Base-by-base conservation (phyloP, 1,140 invertebrate species). In the Aphelinus certus region DNA sequence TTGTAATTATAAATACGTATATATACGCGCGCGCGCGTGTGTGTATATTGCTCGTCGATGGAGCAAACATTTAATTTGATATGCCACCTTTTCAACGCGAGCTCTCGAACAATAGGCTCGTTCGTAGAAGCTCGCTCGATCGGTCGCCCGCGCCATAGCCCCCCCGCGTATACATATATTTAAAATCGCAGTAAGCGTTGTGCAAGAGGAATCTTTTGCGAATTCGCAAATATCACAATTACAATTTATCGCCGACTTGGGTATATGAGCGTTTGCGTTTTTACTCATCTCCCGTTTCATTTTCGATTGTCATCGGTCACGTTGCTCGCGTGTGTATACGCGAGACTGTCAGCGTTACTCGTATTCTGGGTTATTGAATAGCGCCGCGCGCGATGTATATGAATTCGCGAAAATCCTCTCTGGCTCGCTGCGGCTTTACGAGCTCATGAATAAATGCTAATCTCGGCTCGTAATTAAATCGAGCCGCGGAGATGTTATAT, bases 201-300 rank as follows among this genome's bases (percentile, higher is more conserved):
- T 51, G 55, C 58, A 73, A 73, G 63, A 57, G 49, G 49, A 66
- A 66, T 66, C 62, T 58, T 58, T 51, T 42, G 43, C 26, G 63
- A 58, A 66, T 73, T 51, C 26, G 62, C 55, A 46, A 73, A 73
- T 73, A 73, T 58, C 65, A 49, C 71, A 58, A 65, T 65, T 58
- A 73, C 42, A 51, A 66, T 73, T 73, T 58, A 73, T 65, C 43
- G 71, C 26, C 26, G 5, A 9, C 43, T 60, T 26, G 26, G 26
- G 26, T 26, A 26, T 26, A 26, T 26, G 26, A 26, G 26, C 26
- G 26, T 26, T 26, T 26, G 26, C 45, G 58, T 60, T 60, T 43
- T 46, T 63, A n/a, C 26, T 26, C 26, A 26, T 26, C 26, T 26
- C 26, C 26, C 26, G 26, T 26, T 26, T 51, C 26, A 26, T 53